A percentile compares a stretch with the other conserved stretches of the same genome.
Evolutionary conservation across 2,888 invertebrate genomes (phyloP).

Genomic region (Drosophila phalerata): DNA sequence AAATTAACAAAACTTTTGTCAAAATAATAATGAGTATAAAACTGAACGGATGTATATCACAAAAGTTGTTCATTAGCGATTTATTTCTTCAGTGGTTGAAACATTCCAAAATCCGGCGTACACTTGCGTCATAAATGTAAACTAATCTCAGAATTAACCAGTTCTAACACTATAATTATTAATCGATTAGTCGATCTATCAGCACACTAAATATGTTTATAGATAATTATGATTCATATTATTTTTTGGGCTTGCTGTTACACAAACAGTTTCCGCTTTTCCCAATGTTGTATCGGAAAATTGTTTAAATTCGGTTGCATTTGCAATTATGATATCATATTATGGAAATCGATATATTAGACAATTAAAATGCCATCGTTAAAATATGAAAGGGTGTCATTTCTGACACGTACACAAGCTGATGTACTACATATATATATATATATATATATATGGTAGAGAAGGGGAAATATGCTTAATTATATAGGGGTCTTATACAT

Average conservation of each 20-base stretch:
- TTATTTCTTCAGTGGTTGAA: not conserved
- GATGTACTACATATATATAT: too few species aligned
- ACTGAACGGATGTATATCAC: not conserved
- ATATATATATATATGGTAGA: too few species aligned
- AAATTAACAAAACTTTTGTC: not conserved
- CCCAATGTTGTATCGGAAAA: not conserved
- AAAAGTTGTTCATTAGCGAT: not conserved
- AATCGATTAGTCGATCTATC: not conserved
- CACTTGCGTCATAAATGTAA: not conserved
- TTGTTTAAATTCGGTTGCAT: conserved; percentile 3
- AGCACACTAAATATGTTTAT: not conserved
- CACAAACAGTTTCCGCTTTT: not conserved
- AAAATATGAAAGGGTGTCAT: conserved; percentile 1
- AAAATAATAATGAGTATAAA: not conserved
- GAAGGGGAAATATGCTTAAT: conserved; percentile 19
- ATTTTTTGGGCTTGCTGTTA: not conserved
- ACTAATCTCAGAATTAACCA: not conserved
- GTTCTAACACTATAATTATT: not conserved
- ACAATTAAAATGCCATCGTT: conserved; percentile 10
- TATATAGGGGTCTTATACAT: conserved; percentile 31
- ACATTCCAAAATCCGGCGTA: not conserved
- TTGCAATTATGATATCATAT: conserved; percentile 19
- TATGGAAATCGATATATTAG: conserved; percentile 16
- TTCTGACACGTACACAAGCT: conserved; percentile 14
- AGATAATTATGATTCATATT: conserved; percentile 2